Percentiles rank a stretch among this genome's conserved stretches.
Conservation (phyloP, 2,888 invertebrate species). For the Siphlonurus alternatus region DNA sequence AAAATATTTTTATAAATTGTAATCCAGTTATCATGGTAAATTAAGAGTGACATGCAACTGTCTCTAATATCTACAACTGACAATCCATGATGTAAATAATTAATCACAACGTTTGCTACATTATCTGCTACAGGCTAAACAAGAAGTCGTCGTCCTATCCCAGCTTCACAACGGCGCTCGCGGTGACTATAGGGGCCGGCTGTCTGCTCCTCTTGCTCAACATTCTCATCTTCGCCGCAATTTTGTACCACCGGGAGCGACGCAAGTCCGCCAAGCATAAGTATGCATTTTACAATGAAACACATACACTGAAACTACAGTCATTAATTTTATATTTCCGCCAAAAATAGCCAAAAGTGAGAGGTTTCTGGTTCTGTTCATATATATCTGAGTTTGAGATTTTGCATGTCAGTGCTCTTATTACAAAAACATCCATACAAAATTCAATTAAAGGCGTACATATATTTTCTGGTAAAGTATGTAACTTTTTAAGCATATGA, state of each 20-base stretch:
- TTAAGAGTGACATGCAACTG: no score
- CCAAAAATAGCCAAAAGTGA: background rate
- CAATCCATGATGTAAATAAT: no score
- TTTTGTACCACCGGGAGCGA: constrained; percentile 64
- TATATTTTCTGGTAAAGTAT: no score
- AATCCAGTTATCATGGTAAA: no score
- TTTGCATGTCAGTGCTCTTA: no score
- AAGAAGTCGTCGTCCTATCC: constrained; percentile 36
- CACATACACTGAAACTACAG: background rate
- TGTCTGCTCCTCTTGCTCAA: constrained; percentile 67
- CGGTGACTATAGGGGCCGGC: constrained; percentile 74
- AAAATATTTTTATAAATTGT: no score
- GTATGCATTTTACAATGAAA: no score
- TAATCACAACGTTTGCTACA: no score
- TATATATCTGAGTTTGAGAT: background rate
- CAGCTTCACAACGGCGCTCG: constrained; percentile 74
- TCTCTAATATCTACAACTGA: no score
- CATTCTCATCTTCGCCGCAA: constrained; percentile 74
- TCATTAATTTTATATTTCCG: background rate
- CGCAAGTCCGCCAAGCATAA: constrained; percentile 11
- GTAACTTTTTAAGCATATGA: no score
- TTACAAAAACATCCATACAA: no score
- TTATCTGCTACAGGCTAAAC: background rate
- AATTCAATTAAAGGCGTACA: no score
- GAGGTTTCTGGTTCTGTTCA: background rate